Evolutionary conservation across 2,113 vertebrate species (phyloP), one percentile per base, ranked within the genome.

Genomic region (Saccopteryx leptura): DNA sequence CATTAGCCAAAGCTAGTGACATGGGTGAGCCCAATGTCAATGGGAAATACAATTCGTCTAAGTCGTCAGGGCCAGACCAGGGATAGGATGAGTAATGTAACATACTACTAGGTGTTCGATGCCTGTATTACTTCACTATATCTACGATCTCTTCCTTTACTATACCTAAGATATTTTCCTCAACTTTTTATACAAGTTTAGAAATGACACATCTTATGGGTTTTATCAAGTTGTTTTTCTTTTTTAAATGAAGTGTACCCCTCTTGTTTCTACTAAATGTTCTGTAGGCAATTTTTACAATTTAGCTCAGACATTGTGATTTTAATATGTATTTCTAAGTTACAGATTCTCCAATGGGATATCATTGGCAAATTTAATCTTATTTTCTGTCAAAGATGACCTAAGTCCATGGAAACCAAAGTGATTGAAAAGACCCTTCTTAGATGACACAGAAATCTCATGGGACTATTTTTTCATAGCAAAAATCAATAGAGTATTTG

Each of bases 401-500:
- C n/a, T 18, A 52, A 95, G 74, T 79, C 9, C 65, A 24, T 69
- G 19, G 78, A 21, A 31, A 17, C 7, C 0, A 12, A 80, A 0
- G 6, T 81, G 10, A 93, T 39, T 52, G 17, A 19, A 81, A 92
- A 92, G 10, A 76, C 0, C 10, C 4, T 33, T 90, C 66, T 74
- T 39, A 14, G 28, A 28, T 68, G 14, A 88, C 50, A 75, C 7
- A 60, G 52, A 95, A 78, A 91, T 39, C 26, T n/a, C 28, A 69
- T 79, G 14, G 79, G 11, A 91, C 63, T 11, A 75, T 91, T 92
- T 93, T 92, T 66, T 26, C 11, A 85, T 61, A 78, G 82, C 1
- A 93, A 96, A 97, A 92, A 80, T 63, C 8, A 94, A 48, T 46
- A 61, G 46, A 93, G 1, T 60, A 90, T 71, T 66, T 94, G 18